Percentiles rank a stretch among this genome's conserved stretches.
Conservation (phyloP, 1,140 invertebrate genomes). For the Patella vulgata region DNA sequence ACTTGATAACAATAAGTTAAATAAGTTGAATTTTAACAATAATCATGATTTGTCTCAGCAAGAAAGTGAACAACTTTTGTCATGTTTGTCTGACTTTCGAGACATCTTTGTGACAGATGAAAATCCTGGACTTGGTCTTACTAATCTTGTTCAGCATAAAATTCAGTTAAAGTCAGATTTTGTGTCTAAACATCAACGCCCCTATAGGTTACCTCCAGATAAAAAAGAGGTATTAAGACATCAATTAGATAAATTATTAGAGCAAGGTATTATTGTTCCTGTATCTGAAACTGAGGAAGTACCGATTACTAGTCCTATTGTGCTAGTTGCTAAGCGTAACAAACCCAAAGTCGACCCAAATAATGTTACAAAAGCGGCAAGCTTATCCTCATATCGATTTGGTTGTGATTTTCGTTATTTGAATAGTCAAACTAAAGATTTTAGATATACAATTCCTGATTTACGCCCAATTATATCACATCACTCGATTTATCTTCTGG, state of each 20-base stretch:
- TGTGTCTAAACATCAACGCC: slow-evolving; percentile 18
- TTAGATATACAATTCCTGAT: not conserved
- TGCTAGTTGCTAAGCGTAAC: slow-evolving; percentile 9
- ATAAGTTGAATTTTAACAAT: no score
- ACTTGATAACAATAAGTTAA: no score
- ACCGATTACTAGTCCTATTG: slow-evolving; percentile 21
- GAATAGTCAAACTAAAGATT: not conserved
- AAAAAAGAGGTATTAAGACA: slow-evolving; percentile 14
- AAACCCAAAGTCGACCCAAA: not conserved
- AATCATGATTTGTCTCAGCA: not conserved
- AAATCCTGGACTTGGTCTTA: not conserved
- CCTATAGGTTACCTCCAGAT: slow-evolving; percentile 13
- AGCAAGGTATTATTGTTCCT: slow-evolving; percentile 18
- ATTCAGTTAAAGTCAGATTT: slow-evolving; percentile 21
- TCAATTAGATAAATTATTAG: slow-evolving; percentile 20
- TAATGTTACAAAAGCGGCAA: not conserved
- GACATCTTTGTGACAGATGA: slow-evolving; percentile 12
- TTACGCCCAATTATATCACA: not conserved
- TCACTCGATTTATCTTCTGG: no score
- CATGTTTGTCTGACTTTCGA: slow-evolving; percentile 2
- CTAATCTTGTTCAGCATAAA: slow-evolving; percentile 9
- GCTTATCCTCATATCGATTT: slow-evolving; percentile 17
- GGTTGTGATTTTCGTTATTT: not conserved
- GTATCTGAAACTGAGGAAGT: slow-evolving; percentile 3
- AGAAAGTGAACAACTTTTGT: not conserved